A percentile compares a stretch with the other conserved stretches of the same genome.
Evolutionary conservation across 2,797 vertebrate species (phyloP).

Genomic region (Emydoidea blandingii): DNA sequence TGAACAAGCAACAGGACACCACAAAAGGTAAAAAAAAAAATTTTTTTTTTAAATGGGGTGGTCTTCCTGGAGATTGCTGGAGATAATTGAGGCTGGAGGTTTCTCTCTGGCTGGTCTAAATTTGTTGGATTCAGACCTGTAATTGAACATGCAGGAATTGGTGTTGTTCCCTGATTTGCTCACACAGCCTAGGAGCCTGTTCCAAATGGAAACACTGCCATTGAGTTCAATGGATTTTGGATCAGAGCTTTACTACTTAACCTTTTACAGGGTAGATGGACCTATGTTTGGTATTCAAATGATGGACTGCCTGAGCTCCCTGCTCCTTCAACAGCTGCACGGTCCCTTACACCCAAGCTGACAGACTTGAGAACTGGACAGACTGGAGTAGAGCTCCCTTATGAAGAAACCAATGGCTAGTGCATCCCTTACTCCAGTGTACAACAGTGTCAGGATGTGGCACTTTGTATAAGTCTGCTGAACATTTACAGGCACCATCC

Average conservation of each 20-base stretch:
- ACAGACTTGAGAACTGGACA: constrained; percentile 7
- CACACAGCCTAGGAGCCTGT: background rate
- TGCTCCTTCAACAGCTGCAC: background rate
- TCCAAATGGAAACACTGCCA: background rate
- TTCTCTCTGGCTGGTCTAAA: background rate
- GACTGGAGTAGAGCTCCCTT: background rate
- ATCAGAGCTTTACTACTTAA: background rate
- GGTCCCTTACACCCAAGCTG: background rate
- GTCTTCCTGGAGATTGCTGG: fast-evolving
- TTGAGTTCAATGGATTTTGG: background rate
- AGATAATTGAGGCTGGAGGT: background rate
- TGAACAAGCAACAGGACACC: background rate
- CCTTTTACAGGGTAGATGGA: background rate
- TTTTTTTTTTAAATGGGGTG: too few relatives aligned
- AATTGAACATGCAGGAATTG: background rate
- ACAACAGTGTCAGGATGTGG: background rate
- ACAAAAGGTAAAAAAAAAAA: background rate
- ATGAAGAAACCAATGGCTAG: background rate
- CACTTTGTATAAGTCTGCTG: background rate
- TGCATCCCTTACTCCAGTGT: background rate
- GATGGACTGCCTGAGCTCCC: background rate
- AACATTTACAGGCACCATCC: background rate
- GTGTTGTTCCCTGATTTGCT: background rate
- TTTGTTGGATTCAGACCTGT: background rate
- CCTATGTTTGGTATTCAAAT: background rate